A percentile compares a stretch with the other conserved stretches of the same genome.
phyloP scores from a whole-genome alignment of 92 coral and sea anemone genomes.

The Nematostella vectensis region DNA sequence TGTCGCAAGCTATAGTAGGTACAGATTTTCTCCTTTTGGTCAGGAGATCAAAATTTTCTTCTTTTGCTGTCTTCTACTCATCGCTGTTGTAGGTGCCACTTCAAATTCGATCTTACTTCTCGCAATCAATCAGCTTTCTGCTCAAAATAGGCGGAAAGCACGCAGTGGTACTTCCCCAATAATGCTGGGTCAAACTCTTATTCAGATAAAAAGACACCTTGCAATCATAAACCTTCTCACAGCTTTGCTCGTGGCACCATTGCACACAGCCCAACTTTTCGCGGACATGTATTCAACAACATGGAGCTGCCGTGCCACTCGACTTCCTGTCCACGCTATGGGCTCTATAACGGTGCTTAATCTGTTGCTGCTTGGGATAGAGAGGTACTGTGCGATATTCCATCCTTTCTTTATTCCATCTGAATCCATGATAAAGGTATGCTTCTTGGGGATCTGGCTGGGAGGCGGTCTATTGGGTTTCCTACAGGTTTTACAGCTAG shows the following conservation, averaged over 20 bases:
- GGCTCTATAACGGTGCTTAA: background rate
- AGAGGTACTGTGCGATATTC: background rate
- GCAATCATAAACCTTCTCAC: background rate
- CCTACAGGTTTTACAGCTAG: background rate
- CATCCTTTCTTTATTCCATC: background rate
- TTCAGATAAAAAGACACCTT: too few relatives aligned
- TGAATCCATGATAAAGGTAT: background rate
- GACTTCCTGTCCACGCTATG: background rate
- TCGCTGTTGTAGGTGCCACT: too few relatives aligned
- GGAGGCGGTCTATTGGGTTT: background rate
- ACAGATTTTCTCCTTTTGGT: too few relatives aligned
- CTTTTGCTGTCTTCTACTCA: too few relatives aligned
- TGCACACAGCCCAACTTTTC: background rate
- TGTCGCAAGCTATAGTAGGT: too few relatives aligned
- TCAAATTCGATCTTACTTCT: too few relatives aligned
- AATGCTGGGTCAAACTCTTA: too few relatives aligned
- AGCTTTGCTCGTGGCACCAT: background rate
- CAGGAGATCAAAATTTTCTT: too few relatives aligned
- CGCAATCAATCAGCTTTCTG: too few relatives aligned
- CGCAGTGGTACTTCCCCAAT: too few relatives aligned
- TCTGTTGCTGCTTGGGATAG: background rate
- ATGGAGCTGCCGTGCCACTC: background rate
- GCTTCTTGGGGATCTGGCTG: background rate
- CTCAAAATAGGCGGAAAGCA: too few relatives aligned
- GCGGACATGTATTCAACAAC: background rate